phyloP scores from a whole-genome alignment of 2,797 vertebrate species.

The Cichlasoma orientale region DNA sequence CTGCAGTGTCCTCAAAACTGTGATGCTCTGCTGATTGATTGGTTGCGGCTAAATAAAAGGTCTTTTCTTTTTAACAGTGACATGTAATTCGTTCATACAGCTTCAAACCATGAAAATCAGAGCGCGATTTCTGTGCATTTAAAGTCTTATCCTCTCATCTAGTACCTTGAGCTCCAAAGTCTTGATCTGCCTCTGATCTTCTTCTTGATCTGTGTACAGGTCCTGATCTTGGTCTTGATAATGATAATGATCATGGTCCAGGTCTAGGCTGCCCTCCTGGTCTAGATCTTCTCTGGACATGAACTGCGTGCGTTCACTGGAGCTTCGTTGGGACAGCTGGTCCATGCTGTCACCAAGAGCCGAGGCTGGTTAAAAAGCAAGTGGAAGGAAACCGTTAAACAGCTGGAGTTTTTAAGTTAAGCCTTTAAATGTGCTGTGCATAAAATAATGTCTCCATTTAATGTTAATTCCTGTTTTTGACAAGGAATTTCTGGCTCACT shows the following conservation, averaged over 20 bases:
- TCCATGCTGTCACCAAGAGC: conserved; percentile 92
- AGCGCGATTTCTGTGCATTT: background rate
- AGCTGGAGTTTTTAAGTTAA: background rate
- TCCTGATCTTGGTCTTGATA: conserved; percentile 77
- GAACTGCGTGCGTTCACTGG: conserved; percentile 79
- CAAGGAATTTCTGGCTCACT: background rate
- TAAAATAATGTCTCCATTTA: background rate
- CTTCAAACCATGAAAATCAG: background rate
- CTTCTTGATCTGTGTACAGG: conserved; percentile 70
- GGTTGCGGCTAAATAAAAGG: background rate
- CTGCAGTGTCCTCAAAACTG: background rate
- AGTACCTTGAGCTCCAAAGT: conserved; percentile 93
- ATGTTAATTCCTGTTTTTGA: background rate
- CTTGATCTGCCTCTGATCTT: conserved; percentile 73
- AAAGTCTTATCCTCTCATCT: background rate
- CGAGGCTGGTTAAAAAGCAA: conserved; percentile 76
- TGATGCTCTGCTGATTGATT: background rate
- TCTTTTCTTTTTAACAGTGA: background rate
- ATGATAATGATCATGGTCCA: conserved; percentile 80
- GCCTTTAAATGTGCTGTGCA: background rate
- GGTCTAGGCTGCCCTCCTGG: conserved; percentile 80
- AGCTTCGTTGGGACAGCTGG: conserved; percentile 80
- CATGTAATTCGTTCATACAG: background rate
- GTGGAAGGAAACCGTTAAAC: background rate
- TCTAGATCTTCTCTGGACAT: conserved; percentile 84